Evolutionary conservation across 1,140 invertebrate genomes (phyloP).

Genomic region (Drosophila gunungcola): DNA sequence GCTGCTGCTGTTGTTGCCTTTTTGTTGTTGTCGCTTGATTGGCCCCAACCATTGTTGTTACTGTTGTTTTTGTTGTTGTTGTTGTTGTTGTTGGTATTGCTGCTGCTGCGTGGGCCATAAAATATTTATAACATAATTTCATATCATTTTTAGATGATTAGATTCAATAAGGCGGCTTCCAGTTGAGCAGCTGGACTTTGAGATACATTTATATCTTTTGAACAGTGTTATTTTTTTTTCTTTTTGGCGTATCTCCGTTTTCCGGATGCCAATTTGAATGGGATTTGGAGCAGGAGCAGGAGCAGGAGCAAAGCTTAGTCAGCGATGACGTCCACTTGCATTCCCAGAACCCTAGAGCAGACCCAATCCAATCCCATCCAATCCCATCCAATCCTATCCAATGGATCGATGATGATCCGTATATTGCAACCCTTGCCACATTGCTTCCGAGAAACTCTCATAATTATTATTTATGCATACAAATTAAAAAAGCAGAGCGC

Average conservation of each 20-base stretch:
- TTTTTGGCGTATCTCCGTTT: neutral
- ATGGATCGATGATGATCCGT: constrained; percentile 45
- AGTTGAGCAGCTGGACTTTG: constrained; percentile 32
- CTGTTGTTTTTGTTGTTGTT: constrained; percentile 12
- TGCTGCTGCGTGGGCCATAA: constrained; percentile 48
- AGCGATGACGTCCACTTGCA: constrained; percentile 42
- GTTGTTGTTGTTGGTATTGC: constrained; percentile 1
- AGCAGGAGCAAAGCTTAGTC: constrained; percentile 9
- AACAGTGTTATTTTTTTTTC: neutral
- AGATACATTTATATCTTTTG: constrained; percentile 58
- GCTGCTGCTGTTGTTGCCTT: constrained; percentile 50
- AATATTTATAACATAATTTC: constrained; percentile 80
- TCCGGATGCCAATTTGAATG: neutral
- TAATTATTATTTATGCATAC: constrained; percentile 80
- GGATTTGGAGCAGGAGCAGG: neutral
- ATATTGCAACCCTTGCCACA: constrained; percentile 19
- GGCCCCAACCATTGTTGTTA: constrained; percentile 39
- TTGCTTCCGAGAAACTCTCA: constrained; percentile 55
- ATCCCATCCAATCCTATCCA: constrained; percentile 1
- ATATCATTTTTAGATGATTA: constrained; percentile 80
- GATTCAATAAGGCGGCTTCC: constrained; percentile 66
- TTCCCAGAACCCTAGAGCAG: constrained; percentile 53
- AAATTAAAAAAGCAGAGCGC: constrained; percentile 69
- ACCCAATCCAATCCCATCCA: too few species aligned
- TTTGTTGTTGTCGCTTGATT: constrained; percentile 53